phyloP scores from a whole-genome alignment of 1,140 invertebrate species.

The Lepidostoma basale region DNA sequence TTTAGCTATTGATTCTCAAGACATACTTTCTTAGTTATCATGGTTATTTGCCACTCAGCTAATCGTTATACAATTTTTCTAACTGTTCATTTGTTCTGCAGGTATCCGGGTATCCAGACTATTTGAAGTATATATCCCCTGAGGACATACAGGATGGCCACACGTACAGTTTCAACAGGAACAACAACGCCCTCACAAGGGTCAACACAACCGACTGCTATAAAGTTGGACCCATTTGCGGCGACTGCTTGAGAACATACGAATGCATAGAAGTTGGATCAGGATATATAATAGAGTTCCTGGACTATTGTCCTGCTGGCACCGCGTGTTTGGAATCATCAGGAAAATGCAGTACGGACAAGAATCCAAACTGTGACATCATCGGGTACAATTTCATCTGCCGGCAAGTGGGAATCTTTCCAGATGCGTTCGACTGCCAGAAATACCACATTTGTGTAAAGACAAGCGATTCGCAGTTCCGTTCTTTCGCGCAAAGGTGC shows the following conservation, averaged over 20 bases:
- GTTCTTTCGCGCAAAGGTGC: neutral
- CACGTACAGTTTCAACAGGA: too few species aligned
- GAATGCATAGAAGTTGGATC: slow-evolving; percentile 7
- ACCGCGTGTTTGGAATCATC: slow-evolving; percentile 3
- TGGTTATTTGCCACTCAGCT: too few species aligned
- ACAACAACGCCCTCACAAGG: too few species aligned
- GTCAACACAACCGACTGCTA: too few species aligned
- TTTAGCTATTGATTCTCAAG: too few species aligned
- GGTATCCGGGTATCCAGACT: too few species aligned
- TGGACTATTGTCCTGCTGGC: neutral
- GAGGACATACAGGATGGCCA: too few species aligned
- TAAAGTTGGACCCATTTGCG: slow-evolving; percentile 24
- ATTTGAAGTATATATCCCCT: too few species aligned
- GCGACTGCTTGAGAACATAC: neutral
- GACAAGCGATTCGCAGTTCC: neutral
- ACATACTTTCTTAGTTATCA: too few species aligned
- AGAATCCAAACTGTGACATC: slow-evolving; percentile 19
- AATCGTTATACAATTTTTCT: too few species aligned
- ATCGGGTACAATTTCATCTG: slow-evolving; percentile 22
- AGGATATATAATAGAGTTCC: neutral
- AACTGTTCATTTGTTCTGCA: too few species aligned
- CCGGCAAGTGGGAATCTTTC: slow-evolving; percentile 49
- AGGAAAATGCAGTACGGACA: slow-evolving; percentile 11
- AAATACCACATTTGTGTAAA: slow-evolving; percentile 54
- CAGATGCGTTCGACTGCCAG: slow-evolving; percentile 54